Conservation (phyloP, 2,113 vertebrate genomes). For the Prionailurus viverrinus region DNA sequence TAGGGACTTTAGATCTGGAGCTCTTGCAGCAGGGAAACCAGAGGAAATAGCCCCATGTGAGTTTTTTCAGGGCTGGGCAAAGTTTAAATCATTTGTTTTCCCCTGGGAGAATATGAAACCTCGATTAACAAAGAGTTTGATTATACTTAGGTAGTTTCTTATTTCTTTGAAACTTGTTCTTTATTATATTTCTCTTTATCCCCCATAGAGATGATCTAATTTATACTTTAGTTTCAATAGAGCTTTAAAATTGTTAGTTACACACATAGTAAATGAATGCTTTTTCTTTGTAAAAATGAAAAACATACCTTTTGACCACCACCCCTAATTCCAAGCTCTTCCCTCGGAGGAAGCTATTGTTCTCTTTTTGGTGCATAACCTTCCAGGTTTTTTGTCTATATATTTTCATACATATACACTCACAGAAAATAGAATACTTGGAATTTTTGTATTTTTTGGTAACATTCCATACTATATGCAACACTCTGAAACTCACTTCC, state of each 20-base stretch:
- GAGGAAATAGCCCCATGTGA: background rate
- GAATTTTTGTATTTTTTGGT: background rate
- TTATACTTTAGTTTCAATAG: constrained; percentile 17
- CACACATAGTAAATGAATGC: background rate
- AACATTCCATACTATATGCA: background rate
- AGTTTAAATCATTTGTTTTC: background rate
- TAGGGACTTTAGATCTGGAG: background rate
- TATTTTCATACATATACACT: background rate
- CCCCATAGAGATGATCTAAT: background rate
- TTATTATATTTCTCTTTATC: background rate
- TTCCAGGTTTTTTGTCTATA: background rate
- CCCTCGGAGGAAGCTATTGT: background rate
- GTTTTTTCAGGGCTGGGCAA: background rate
- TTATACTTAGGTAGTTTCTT: background rate
- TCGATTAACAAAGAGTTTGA: background rate
- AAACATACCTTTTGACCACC: background rate
- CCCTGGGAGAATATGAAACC: background rate
- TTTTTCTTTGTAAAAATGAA: background rate
- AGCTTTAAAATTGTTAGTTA: constrained; percentile 1
- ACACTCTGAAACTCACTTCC: background rate
- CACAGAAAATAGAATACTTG: background rate
- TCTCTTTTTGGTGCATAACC: background rate
- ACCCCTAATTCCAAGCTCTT: background rate
- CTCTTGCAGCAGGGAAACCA: background rate
- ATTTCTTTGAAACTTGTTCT: background rate